Conservation (phyloP, 2,888 invertebrate species). For the Cryptophagus acutangulus region DNA sequence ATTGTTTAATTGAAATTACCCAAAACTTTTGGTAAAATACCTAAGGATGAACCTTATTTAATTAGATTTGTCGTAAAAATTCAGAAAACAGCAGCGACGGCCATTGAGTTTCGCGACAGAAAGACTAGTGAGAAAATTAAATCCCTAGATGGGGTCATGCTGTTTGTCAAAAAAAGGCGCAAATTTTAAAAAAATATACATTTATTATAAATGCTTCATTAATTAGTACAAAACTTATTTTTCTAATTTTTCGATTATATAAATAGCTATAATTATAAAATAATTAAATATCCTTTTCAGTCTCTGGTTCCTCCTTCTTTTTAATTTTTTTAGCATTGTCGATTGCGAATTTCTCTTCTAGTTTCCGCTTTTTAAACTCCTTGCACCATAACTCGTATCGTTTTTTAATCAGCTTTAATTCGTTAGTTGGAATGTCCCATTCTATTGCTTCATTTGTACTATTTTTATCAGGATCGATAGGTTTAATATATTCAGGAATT, state of each 20-base stretch:
- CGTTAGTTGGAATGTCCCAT: constrained; percentile 66
- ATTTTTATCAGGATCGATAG: constrained; percentile 64
- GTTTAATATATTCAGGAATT: constrained; percentile 65
- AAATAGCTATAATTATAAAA: neutral
- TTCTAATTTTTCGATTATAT: neutral
- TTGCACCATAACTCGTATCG: constrained; percentile 54
- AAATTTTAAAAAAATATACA: no score
- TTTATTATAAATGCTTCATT: no score
- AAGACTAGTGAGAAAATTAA: no score
- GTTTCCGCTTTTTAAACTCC: constrained; percentile 35
- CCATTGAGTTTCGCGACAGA: neutral
- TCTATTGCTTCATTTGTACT: constrained; percentile 50
- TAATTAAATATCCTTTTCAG: no score
- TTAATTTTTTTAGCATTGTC: constrained; percentile 23
- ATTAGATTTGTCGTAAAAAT: neutral
- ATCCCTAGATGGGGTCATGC: no score
- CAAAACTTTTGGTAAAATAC: constrained; percentile 5
- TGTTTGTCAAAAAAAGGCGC: no score
- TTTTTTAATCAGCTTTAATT: constrained; percentile 59
- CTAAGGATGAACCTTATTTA: neutral
- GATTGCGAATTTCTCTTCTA: constrained; percentile 22
- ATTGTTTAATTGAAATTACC: constrained; percentile 16
- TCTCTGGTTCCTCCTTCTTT: constrained; percentile 12
- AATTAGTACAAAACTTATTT: no score
- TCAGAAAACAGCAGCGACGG: neutral